phyloP scores from a whole-genome alignment of 2,888 invertebrate genomes.

The Zhuqinia jingwanae region DNA sequence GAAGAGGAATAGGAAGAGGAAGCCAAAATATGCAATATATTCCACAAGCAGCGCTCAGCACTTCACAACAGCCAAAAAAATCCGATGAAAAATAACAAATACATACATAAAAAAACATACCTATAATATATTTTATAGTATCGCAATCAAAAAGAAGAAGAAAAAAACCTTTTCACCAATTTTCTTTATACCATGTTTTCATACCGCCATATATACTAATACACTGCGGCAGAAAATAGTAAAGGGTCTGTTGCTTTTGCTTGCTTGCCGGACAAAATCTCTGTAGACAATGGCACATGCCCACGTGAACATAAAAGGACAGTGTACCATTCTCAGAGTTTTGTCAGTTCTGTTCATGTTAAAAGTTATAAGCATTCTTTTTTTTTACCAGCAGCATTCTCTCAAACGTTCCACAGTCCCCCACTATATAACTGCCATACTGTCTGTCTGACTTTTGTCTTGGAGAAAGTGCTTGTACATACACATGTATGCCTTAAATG shows the following conservation, averaged over 20 bases:
- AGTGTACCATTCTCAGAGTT: too few species aligned
- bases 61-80: not conserved
- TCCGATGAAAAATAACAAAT: not conserved
- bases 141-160: too few species aligned
- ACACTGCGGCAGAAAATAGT: not conserved
- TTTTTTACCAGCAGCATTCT: not conserved
- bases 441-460: not conserved
- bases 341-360: too few species aligned
- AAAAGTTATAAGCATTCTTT: slow-evolving; percentile 13
- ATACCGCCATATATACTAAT: not conserved
- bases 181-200: not conserved
- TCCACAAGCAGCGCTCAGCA: slow-evolving; percentile 19
- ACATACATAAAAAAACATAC: not conserved
- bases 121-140: too few species aligned
- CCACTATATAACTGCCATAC: too few species aligned
- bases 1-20: slow-evolving; percentile 7
- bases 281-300: too few species aligned
- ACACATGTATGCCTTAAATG: not conserved
- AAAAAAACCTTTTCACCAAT: too few species aligned
- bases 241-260: not conserved
- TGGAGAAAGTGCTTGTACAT: slow-evolving; percentile 17
- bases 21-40: slow-evolving; percentile 17
- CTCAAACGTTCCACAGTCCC: not conserved
- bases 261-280: too few species aligned
- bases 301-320: too few species aligned